Evolutionary conservation across 2,113 vertebrate genomes (phyloP).

Genomic region (mouse (Mus musculus)): GRCm39 chr17:79270001-79270500

Average conservation of each 20-base stretch:
- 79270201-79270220: slow-evolving; percentile 3
- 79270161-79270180: slow-evolving; percentile 52
- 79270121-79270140: background rate
- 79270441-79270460: slow-evolving; percentile 8
- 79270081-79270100: slow-evolving; percentile 19
- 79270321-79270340: background rate
- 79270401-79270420: background rate
- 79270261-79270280: background rate
- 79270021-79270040: slow-evolving; percentile 65
- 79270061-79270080: slow-evolving; percentile 30
- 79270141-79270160: background rate
- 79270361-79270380: background rate
- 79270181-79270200: background rate
- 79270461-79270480: background rate
- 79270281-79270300: background rate
- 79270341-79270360: slow-evolving; percentile 25
- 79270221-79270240: background rate
- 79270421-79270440: background rate
- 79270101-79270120: slow-evolving; percentile 16
- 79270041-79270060: slow-evolving; percentile 36
- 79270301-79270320: background rate
- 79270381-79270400: background rate
- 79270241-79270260: background rate
- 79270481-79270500: background rate
- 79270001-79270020: slow-evolving; percentile 93